Evolutionary conservation across 2,888 invertebrate species (phyloP).

Genomic region (Zaprionus bogoriensis): DNA sequence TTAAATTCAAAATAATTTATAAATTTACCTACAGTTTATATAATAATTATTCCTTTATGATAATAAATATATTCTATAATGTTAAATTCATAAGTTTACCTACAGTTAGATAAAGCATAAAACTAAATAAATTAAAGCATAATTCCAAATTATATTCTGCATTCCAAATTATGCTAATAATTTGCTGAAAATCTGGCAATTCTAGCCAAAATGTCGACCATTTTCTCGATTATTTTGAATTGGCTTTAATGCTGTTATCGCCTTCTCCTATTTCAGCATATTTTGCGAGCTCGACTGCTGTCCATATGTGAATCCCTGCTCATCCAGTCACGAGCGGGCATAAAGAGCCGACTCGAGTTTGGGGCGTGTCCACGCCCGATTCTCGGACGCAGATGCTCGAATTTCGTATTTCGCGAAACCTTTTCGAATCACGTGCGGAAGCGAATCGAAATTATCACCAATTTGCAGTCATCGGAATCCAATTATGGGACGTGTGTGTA

Average conservation of each 20-base stretch:
- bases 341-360: conserved; percentile 33
- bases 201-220: too few species aligned
- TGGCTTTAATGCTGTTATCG: neutral
- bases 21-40: too few species aligned
- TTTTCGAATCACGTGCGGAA: conserved; percentile 68
- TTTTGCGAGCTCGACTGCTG: neutral
- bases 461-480: conserved; percentile 82
- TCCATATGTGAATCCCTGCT: conserved; percentile 44
- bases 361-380: neutral
- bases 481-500: conserved; percentile 68
- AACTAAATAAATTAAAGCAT: neutral
- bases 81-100: too few species aligned
- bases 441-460: conserved; percentile 80
- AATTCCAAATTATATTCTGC: too few species aligned
- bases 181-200: too few species aligned
- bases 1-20: too few species aligned
- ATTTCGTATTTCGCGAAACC: conserved; percentile 65
- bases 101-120: too few species aligned
- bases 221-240: too few species aligned
- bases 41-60: too few species aligned
- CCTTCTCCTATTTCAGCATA: neutral
- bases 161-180: too few species aligned
- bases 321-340: conserved; percentile 62
- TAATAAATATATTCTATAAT: too few species aligned
- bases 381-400: conserved; percentile 58